Conservation (phyloP, 2,888 invertebrate genomes). For the Theodoxus fluviatilis region DNA sequence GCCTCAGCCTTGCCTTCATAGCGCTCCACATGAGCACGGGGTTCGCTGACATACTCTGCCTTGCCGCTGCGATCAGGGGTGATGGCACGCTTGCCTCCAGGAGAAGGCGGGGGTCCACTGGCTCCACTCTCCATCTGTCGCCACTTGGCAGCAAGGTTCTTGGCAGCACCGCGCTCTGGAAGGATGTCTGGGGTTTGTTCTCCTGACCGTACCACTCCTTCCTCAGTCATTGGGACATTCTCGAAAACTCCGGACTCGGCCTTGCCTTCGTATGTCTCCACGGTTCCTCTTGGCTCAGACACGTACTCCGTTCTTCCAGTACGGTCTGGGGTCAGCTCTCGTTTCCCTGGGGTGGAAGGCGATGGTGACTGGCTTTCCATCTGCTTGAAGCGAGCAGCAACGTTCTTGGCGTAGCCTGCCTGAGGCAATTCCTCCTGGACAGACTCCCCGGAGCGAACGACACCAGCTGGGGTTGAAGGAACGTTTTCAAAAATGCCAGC, state of each 20-base stretch:
- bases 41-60: constrained; percentile 56
- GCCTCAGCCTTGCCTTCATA: constrained; percentile 49
- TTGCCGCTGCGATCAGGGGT: constrained; percentile 50
- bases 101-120: too few species aligned
- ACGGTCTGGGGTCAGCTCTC: constrained; percentile 11
- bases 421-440: constrained; percentile 59
- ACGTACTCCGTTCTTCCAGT: constrained; percentile 16
- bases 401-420: constrained; percentile 79
- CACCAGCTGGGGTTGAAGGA: constrained; percentile 41
- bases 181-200: constrained; percentile 40
- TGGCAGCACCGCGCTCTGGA: constrained; percentile 77
- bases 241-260: constrained; percentile 24
- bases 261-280: constrained; percentile 24
- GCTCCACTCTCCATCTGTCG: too few species aligned
- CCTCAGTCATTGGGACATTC: neutral
- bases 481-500: constrained; percentile 52
- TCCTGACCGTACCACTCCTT: neutral
- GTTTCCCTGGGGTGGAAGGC: constrained; percentile 26
- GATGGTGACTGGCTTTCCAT: constrained; percentile 69
- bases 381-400: constrained; percentile 86
- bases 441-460: constrained; percentile 42
- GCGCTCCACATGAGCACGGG: constrained; percentile 40
- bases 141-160: constrained; percentile 81
- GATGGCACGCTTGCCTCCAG: constrained; percentile 43
- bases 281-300: constrained; percentile 10